Conservation (phyloP, 2,888 invertebrate genomes). For the Anoplius nigerrimus region DNA sequence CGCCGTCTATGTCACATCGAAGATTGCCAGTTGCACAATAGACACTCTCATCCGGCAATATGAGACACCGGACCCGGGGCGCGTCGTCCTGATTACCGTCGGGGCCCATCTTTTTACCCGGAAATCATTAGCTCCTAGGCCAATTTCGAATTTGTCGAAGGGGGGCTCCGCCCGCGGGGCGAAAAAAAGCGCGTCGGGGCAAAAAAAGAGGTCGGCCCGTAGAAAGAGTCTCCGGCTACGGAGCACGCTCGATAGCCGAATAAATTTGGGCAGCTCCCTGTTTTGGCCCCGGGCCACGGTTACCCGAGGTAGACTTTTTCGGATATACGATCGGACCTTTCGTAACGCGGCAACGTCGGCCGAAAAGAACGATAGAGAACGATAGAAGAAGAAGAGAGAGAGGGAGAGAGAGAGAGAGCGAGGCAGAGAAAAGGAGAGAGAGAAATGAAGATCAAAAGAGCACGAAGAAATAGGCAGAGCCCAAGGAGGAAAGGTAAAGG, state of each 20-base stretch:
- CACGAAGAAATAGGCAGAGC: conserved; percentile 23
- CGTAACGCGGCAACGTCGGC: conserved; percentile 49
- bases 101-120: conserved; percentile 53
- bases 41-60: neutral
- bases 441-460: conserved; percentile 8
- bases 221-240: conserved; percentile 35
- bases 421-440: conserved; percentile 12
- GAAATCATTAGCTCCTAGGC: conserved; percentile 65
- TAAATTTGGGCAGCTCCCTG: conserved; percentile 74
- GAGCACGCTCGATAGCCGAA: conserved; percentile 65
- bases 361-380: neutral
- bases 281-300: conserved; percentile 64
- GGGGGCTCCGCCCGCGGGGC: conserved; percentile 22
- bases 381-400: conserved; percentile 11
- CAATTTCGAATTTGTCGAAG: conserved; percentile 60
- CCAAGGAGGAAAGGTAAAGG: conserved; percentile 34
- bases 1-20: neutral
- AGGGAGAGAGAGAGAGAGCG: conserved; percentile 14
- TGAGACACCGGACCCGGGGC: neutral
- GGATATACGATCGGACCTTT: conserved; percentile 58
- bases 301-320: conserved; percentile 54
- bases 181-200: conserved; percentile 38
- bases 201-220: conserved; percentile 49
- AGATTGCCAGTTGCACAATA: neutral
- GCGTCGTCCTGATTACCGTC: conserved; percentile 8